These are phyloP conservation scores for Pantherophis guttatus DNA, from an alignment of 2,113 vertebrate species.

Conservation along the genomic window DNA sequence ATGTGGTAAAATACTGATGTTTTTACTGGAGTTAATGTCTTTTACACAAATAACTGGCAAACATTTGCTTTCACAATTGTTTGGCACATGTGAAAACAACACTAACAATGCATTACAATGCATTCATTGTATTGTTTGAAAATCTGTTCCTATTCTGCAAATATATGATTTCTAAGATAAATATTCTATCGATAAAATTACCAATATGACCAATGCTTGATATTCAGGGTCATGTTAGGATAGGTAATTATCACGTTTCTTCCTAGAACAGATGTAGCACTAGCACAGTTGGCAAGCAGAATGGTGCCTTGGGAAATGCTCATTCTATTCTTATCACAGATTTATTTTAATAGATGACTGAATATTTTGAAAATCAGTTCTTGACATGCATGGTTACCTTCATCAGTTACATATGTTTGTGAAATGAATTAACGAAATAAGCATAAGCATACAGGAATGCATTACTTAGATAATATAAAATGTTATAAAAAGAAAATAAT, in stretches of 20 bases:
- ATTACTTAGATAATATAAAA: neutral
- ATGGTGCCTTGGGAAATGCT: neutral
- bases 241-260: neutral
- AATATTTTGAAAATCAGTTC: neutral
- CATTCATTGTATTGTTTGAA: neutral
- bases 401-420: neutral
- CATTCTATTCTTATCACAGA: neutral
- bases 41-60: neutral
- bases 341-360: neutral
- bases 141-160: neutral
- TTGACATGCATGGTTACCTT: neutral
- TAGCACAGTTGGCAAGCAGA: neutral
- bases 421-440: neutral
- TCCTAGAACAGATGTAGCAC: neutral
- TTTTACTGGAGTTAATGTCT: neutral
- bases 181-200: neutral
- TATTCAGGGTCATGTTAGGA: neutral
- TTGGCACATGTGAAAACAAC: neutral
- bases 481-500: neutral
- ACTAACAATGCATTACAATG: neutral
- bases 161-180: neutral
- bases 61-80: neutral
- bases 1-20: neutral
- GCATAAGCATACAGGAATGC: neutral
- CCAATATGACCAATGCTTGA: neutral